Evolutionary conservation across 2,888 invertebrate species (phyloP), one percentile per base, ranked within the genome.

Genomic region (Leucophenga montana): DNA sequence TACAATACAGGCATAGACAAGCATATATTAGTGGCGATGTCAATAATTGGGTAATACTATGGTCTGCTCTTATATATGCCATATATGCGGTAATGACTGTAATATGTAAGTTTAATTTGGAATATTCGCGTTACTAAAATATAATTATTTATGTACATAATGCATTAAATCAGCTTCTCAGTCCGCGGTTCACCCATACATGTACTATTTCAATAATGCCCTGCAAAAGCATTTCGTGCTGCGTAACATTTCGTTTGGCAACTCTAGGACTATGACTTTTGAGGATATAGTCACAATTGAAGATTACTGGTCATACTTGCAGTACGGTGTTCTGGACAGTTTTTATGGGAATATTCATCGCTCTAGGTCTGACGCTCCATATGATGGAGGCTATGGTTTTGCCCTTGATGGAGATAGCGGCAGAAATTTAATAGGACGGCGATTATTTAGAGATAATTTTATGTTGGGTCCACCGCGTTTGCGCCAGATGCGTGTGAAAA

Each of bases 191-290:
- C 73, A 77, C 57, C 65, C 76, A 27, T 76, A 76, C 44, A 82
- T 82, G 80, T 79, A 68, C 56, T 79, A 78, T 48, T 78, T 78
- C 57, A 80, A 79, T 64, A 68, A 77, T 65, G 71, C 77, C 8
- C 70, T 82, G 57, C 67, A 77, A 1, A 74, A 73, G 39, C 33
- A 79, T 18, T 50, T 9, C 77, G 1, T 33, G 64, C 0, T 72
- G 75, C 3, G 61, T 70, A 5, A 61, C 72, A 6, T 69, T 70
- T 22, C 18, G 22, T 1, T 13, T 56, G 56, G 27, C 6, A 1
- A 11, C n/a, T 11, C 1, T 3, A 3, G 9, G 2, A 3, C 18
- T 8, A 2, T 39, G 53, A 20, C 1, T 0, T 82, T 74, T 53
- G 68, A 69, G 4, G 69, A 79, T 8, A 33, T 80, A 4, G 70